Evolutionary conservation across 1,140 invertebrate genomes (phyloP).

Genomic region (Ceratitis capitata): DNA sequence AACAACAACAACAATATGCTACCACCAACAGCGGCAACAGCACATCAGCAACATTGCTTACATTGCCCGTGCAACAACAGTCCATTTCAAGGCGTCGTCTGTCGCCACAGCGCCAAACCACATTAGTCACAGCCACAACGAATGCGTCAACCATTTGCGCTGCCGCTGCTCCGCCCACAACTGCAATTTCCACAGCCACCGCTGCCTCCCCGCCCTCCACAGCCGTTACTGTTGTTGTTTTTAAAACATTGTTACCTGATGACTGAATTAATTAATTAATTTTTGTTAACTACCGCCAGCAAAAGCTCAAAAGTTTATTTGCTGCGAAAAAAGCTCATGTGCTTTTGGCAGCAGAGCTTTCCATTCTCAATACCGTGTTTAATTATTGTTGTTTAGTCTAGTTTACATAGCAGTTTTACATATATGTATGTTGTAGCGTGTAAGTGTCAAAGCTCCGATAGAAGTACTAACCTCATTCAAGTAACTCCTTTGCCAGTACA

Average conservation of each 20-base stretch:
- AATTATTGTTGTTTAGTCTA: neutral
- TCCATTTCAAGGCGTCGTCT: neutral
- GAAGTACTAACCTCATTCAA: neutral
- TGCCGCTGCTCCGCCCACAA: neutral
- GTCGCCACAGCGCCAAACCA: conserved; percentile 40
- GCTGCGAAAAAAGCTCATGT: neutral
- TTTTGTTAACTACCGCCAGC: neutral
- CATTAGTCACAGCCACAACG: conserved; percentile 7
- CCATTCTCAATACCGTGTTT: neutral
- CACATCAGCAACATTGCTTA: conserved; percentile 8
- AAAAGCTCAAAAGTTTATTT: neutral
- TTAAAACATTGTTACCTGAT: conserved; percentile 67
- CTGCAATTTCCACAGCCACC: conserved; percentile 27
- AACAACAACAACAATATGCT: conserved; percentile 8
- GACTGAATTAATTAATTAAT: conserved; percentile 65
- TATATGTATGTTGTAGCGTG: conserved; percentile 1
- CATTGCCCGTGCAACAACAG: neutral
- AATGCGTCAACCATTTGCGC: neutral
- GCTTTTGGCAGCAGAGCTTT: neutral
- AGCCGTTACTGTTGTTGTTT: conserved; percentile 66
- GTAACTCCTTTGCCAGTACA: neutral
- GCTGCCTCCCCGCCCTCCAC: conserved; percentile 55
- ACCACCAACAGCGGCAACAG: conserved; percentile 6
- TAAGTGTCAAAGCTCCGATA: neutral
- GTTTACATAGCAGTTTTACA: neutral